Evolutionary conservation across 2,888 invertebrate genomes (phyloP).

Genomic region (Abscondita cerata): DNA sequence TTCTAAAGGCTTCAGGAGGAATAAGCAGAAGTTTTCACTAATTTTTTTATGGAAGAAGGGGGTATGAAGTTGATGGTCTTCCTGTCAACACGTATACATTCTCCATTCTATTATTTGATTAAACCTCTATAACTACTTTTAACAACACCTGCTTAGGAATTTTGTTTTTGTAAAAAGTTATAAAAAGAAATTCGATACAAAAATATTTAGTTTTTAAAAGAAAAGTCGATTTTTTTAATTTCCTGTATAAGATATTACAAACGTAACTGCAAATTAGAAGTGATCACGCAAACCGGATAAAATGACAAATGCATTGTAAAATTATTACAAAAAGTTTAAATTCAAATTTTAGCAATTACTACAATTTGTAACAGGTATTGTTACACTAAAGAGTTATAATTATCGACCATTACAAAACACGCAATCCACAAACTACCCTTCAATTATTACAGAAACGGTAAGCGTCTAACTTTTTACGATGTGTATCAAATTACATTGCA

Average conservation of each 20-base stretch:
- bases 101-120: too few species aligned
- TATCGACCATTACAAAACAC: conserved; percentile 14
- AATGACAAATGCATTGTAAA: conserved; percentile 12
- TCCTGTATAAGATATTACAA: conserved; percentile 25
- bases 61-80: too few species aligned
- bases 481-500: conserved; percentile 23
- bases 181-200: too few species aligned
- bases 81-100: too few species aligned
- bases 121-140: too few species aligned
- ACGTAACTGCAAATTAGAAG: conserved; percentile 10
- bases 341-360: conserved; percentile 14
- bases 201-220: too few species aligned
- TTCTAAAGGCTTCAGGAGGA: too few species aligned
- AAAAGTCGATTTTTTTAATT: conserved; percentile 30
- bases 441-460: conserved; percentile 20
- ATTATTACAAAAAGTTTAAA: conserved; percentile 6
- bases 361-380: conserved; percentile 16
- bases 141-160: too few species aligned
- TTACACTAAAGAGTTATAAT: conserved; percentile 27
- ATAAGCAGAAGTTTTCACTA: too few species aligned
- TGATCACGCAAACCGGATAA: conserved; percentile 15
- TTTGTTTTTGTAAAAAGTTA: too few species aligned
- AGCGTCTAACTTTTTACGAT: conserved; percentile 20
- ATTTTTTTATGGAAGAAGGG: too few species aligned
- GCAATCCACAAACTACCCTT: conserved; percentile 17